Base-by-base conservation (phyloP, 2,888 invertebrate genomes). In the Torymus aiolomorphi region DNA sequence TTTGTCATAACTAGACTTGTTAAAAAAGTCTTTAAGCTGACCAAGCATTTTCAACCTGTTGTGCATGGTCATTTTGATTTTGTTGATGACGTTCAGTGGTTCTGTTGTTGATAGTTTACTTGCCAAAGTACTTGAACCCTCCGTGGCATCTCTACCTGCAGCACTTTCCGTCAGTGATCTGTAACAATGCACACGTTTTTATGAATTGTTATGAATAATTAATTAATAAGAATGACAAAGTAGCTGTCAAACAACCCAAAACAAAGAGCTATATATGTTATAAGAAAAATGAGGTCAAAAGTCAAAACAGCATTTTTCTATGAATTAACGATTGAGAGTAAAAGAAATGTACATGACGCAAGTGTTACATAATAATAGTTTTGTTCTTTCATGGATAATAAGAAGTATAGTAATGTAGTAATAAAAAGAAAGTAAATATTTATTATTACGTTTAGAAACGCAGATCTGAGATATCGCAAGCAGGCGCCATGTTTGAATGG, bases 1-100 rank as follows among this genome's bases (percentile, higher is more conserved):
- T 79, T 90, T 91, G 59, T 92, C 91, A 57, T 87, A 90, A 12
- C 91, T 89, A 14, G 91, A 87, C 84, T 91, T 92, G 11, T 88
- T 86, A 1, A 92, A 83, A 83, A 91, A 91, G 5, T 91, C 90
- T 84, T 91, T 92, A 5, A 92, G 83, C 72, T 91, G 91, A 12
- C 88, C 87, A 51, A 92, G 84, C 2, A 92, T 80, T 86, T 91
- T 92, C 90, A 92, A 91, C 63, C 92, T 92, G 82, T 87, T 90
- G 61, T 86, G 87, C 86, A 89, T 87, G 18, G 90, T 88, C 89
- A 91, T 90, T 74, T 87, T 90, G 62, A 82, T 77, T 73, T 85
- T 84, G 76, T 84, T 81, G 4, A 87, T 14, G 10, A 84, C n/a
- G 49, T 78, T 87, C 72, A 86, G 1, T 11, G 84, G 67, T 52